A percentile compares a stretch with the other conserved stretches of the same genome.
Conservation (phyloP, 2,888 invertebrate genomes). For the Spodoptera littoralis region DNA sequence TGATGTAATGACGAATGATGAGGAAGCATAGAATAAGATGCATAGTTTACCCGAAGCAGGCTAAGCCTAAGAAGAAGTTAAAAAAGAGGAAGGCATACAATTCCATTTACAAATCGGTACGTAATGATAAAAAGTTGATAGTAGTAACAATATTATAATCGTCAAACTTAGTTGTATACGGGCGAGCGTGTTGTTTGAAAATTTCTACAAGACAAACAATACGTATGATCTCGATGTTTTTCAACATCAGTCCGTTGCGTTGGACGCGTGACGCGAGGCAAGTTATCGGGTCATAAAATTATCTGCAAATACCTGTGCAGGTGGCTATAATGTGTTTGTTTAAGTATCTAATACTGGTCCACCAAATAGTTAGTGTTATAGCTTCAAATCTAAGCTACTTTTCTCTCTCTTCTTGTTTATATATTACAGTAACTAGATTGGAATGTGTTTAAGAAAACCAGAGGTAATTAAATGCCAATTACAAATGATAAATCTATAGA, state of each 20-base stretch:
- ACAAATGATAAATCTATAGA: too few relatives aligned
- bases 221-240: slow-evolving; percentile 66
- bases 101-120: background rate
- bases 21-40: too few relatives aligned
- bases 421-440: too few relatives aligned
- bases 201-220: slow-evolving; percentile 80
- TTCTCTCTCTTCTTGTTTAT: too few relatives aligned
- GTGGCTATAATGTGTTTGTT: slow-evolving; percentile 3
- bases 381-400: too few relatives aligned
- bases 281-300: slow-evolving; percentile 55
- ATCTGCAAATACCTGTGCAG: slow-evolving; percentile 21
- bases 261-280: slow-evolving; percentile 48
- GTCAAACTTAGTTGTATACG: slow-evolving; percentile 44
- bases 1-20: too few relatives aligned
- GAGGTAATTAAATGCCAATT: too few relatives aligned
- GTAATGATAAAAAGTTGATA: slow-evolving; percentile 23
- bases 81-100: too few relatives aligned
- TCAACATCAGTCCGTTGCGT: slow-evolving; percentile 63
- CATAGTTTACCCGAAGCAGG: too few relatives aligned
- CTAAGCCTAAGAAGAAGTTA: too few relatives aligned
- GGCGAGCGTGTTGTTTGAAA: slow-evolving; percentile 73
- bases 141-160: slow-evolving; percentile 42
- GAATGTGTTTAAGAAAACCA: too few relatives aligned
- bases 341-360: background rate
- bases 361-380: background rate